phyloP scores from a whole-genome alignment of 2,888 invertebrate genomes.

The Drosophila nr. fundita region DNA sequence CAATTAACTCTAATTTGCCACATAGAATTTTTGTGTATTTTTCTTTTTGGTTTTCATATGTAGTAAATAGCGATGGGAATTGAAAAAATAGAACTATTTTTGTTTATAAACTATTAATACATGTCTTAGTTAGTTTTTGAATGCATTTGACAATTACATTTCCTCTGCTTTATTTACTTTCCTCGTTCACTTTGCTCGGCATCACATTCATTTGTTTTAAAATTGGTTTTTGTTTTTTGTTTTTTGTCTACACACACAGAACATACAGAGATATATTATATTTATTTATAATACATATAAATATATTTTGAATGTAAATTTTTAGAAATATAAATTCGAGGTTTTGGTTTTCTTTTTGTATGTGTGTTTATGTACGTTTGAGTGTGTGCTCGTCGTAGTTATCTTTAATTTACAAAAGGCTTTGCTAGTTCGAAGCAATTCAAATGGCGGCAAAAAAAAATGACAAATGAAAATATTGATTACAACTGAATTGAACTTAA shows the following conservation, averaged over 20 bases:
- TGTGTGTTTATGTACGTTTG: slow-evolving; percentile 17
- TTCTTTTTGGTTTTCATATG: slow-evolving; percentile 53
- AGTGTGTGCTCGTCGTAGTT: slow-evolving; percentile 14
- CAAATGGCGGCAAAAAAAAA: slow-evolving; percentile 39
- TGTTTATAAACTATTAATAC: slow-evolving; percentile 71
- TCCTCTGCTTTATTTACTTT: slow-evolving; percentile 17
- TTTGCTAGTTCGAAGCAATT: slow-evolving; percentile 39
- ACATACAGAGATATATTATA: slow-evolving; percentile 40
- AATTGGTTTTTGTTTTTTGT: slow-evolving; percentile 24
- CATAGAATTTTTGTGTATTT: slow-evolving; percentile 64
- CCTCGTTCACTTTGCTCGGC: slow-evolving; percentile 39
- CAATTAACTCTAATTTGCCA: slow-evolving; percentile 74
- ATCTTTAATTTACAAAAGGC: slow-evolving; percentile 38
- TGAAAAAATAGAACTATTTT: slow-evolving; percentile 63
- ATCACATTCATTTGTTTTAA: slow-evolving; percentile 64
- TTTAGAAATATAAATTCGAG: slow-evolving; percentile 81
- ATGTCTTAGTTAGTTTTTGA: slow-evolving; percentile 60
- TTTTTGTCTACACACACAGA: slow-evolving; percentile 55
- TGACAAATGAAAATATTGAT: slow-evolving; percentile 8
- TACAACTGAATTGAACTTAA: slow-evolving; percentile 56
- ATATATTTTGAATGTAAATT: slow-evolving; percentile 61
- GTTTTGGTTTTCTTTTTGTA: slow-evolving; percentile 45
- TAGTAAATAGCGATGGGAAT: slow-evolving; percentile 64
- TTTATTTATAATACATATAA: slow-evolving; percentile 53
- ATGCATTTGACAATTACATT: slow-evolving; percentile 65